A percentile compares a stretch with the other conserved stretches of the same genome.
Conservation (phyloP, 2,113 vertebrate species). For the Larimichthys crocea region DNA sequence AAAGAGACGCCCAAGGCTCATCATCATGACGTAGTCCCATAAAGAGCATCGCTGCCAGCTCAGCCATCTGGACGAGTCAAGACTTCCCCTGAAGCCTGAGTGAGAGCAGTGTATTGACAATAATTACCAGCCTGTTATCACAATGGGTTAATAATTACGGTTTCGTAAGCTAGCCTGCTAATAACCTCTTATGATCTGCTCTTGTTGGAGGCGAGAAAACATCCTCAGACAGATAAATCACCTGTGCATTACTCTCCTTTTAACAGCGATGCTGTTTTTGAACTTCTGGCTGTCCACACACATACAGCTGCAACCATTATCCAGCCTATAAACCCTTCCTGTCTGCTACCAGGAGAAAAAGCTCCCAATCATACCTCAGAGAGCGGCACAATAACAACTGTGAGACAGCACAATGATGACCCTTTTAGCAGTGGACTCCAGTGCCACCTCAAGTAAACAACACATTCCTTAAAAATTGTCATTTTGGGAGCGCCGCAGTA, state of each 20-base stretch:
- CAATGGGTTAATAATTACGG: slow-evolving; percentile 18
- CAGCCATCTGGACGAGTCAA: slow-evolving; percentile 62
- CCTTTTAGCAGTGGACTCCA: neutral
- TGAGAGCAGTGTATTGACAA: slow-evolving; percentile 40
- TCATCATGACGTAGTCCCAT: slow-evolving; percentile 10
- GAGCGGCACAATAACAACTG: neutral
- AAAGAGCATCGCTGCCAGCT: slow-evolving; percentile 18
- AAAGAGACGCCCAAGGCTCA: slow-evolving; percentile 6
- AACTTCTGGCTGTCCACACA: neutral
- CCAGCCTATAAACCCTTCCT: slow-evolving; percentile 5
- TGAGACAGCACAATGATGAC: neutral
- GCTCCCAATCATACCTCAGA: neutral
- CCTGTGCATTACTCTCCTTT: neutral
- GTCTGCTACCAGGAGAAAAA: neutral
- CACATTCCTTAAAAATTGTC: neutral
- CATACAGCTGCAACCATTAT: slow-evolving; percentile 21
- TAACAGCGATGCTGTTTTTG: neutral
- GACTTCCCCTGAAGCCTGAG: slow-evolving; percentile 40
- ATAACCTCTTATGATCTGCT: slow-evolving; percentile 14
- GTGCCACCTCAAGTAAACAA: neutral
- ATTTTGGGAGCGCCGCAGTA: neutral
- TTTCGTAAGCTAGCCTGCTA: neutral
- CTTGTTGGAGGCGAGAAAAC: neutral
- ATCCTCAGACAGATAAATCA: neutral
- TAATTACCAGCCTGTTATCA: slow-evolving; percentile 58